phyloP scores from a whole-genome alignment of 2,888 invertebrate species.

The Drosophila kanekoi region DNA sequence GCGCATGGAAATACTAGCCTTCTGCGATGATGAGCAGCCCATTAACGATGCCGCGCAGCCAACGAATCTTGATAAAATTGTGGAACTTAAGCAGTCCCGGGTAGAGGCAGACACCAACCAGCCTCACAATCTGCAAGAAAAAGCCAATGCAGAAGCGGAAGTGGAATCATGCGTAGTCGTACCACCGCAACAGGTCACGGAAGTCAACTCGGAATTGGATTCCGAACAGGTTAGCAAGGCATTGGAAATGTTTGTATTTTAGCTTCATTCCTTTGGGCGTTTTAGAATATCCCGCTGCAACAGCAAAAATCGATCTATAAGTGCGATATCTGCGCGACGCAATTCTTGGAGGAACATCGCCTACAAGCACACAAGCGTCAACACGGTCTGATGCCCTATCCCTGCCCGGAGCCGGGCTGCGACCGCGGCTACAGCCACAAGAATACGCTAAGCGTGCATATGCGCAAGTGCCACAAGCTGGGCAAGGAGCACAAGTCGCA shows the following conservation, averaged over 20 bases:
- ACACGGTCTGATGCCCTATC: constrained; percentile 49
- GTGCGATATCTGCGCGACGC: constrained; percentile 46
- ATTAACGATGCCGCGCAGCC: neutral
- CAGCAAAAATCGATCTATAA: constrained; percentile 33
- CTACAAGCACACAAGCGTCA: constrained; percentile 49
- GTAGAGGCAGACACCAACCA: neutral
- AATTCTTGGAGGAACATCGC: constrained; percentile 45
- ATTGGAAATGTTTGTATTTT: neutral
- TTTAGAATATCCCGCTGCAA: neutral
- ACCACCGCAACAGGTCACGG: neutral
- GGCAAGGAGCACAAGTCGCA: constrained; percentile 59
- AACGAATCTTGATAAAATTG: neutral
- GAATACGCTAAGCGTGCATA: constrained; percentile 49
- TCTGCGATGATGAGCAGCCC: constrained; percentile 12
- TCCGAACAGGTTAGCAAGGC: constrained; percentile 7
- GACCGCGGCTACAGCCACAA: constrained; percentile 51
- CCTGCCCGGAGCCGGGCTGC: constrained; percentile 47
- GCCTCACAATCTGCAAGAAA: neutral
- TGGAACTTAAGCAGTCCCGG: neutral
- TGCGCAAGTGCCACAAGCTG: constrained; percentile 55
- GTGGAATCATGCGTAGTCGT: neutral
- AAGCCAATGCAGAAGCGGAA: neutral
- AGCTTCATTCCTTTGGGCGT: neutral
- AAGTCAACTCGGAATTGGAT: neutral
- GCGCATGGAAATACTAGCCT: constrained; percentile 57